phyloP scores from a whole-genome alignment of 2,888 invertebrate genomes.

The Aphidoletes aphidimyza region DNA sequence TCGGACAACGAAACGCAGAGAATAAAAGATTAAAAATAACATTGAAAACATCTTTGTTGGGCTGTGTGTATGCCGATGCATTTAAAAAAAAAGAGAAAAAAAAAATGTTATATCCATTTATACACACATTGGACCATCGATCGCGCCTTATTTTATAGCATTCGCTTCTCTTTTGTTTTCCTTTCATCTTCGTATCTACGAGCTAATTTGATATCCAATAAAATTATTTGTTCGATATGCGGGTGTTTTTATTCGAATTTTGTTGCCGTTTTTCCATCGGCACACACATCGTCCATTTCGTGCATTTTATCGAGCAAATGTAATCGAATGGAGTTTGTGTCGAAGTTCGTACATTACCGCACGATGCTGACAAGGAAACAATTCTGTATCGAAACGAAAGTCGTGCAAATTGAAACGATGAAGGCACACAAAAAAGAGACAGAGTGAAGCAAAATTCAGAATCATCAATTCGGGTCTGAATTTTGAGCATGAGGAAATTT shows the following conservation, averaged over 20 bases:
- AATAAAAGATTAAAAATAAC: constrained; percentile 40
- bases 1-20: not conserved
- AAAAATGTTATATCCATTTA: constrained; percentile 28
- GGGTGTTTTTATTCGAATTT: constrained; percentile 12
- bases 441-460: not conserved
- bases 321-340: too few species aligned
- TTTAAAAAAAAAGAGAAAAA: too few species aligned
- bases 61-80: not conserved
- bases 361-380: too few species aligned
- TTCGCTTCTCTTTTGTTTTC: not conserved
- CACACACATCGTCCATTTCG: too few species aligned
- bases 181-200: constrained; percentile 9
- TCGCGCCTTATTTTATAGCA: constrained; percentile 20
- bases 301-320: too few species aligned
- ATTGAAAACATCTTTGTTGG: constrained; percentile 50
- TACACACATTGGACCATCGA: constrained; percentile 50
- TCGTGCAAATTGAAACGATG: too few species aligned
- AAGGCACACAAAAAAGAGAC: not conserved
- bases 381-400: not conserved
- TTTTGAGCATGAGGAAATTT: not conserved
- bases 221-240: constrained; percentile 36
- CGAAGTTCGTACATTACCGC: not conserved
- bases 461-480: not conserved
- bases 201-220: constrained; percentile 51
- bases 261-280: not conserved